These are phyloP conservation scores for Mycteria americana DNA, from an alignment of 2,797 vertebrate genomes.

Conservation along the genomic window DNA sequence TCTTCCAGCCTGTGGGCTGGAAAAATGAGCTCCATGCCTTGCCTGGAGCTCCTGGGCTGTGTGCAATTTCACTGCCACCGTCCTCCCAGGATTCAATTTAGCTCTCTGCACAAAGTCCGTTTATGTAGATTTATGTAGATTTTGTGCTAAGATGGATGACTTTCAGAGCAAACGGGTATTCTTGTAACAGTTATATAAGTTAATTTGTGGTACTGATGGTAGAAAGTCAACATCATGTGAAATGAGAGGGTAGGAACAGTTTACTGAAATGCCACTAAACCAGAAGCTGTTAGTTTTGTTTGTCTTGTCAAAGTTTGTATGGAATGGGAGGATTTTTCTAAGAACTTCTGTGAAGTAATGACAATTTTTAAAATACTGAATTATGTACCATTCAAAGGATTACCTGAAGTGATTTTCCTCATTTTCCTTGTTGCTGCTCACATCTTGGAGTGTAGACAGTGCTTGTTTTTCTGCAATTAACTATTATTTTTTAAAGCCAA, in stretches of 20 bases:
- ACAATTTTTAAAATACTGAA: neutral
- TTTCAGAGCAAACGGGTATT: neutral
- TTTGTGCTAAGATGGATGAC: neutral
- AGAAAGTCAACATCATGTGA: neutral
- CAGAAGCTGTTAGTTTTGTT: neutral
- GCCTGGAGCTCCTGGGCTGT: neutral
- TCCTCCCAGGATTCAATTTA: neutral
- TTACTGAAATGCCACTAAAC: neutral
- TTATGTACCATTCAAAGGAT: neutral
- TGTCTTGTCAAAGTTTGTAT: neutral
- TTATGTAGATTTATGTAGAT: slow-evolving; percentile 44
- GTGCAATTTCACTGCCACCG: neutral
- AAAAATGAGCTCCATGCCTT: slow-evolving; percentile 39
- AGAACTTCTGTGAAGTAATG: neutral
- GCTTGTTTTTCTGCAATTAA: neutral
- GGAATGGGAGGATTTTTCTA: neutral
- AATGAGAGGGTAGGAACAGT: neutral
- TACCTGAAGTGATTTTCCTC: neutral
- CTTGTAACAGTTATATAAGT: neutral
- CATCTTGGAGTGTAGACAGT: neutral
- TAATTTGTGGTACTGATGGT: neutral
- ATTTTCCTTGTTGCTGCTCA: neutral
- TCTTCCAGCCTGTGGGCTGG: slow-evolving; percentile 40
- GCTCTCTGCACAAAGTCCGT: neutral
- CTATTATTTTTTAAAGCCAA: neutral